Evolutionary conservation across 2,113 vertebrate genomes (phyloP).

Genomic region (Pachypanchax playfairii): DNA sequence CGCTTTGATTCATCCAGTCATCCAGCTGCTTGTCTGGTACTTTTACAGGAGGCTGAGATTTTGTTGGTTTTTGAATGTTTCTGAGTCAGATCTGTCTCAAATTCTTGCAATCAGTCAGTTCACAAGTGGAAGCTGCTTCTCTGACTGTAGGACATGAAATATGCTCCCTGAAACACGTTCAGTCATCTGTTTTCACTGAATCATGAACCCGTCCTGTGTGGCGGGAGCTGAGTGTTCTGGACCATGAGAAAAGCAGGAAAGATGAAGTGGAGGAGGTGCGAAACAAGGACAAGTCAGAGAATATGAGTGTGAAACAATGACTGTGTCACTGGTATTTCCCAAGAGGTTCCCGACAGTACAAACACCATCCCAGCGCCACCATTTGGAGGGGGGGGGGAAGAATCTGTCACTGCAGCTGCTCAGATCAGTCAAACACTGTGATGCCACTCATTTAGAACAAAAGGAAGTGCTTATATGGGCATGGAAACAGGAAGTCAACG

Average conservation of each 20-base stretch:
- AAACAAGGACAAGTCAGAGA: constrained; percentile 26
- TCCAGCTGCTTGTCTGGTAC: constrained; percentile 27
- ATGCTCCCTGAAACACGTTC: constrained; percentile 15
- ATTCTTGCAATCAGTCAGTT: not conserved
- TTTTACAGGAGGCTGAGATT: constrained; percentile 16
- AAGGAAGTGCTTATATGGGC: constrained; percentile 63
- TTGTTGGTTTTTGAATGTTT: not conserved
- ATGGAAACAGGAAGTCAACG: constrained; percentile 26
- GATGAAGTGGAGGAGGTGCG: constrained; percentile 49
- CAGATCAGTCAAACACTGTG: constrained; percentile 18
- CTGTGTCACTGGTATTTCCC: constrained; percentile 26
- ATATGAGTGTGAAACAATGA: constrained; percentile 18
- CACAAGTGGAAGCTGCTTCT: not conserved
- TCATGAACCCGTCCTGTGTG: constrained; percentile 52
- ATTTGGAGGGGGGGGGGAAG: not conserved
- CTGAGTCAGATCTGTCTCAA: constrained; percentile 4
- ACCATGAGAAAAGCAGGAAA: constrained; percentile 37
- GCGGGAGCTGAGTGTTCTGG: constrained; percentile 45
- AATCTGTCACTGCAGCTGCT: constrained; percentile 41
- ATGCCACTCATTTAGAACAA: constrained; percentile 38
- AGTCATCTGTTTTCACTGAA: constrained; percentile 44
- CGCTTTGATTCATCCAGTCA: constrained; percentile 22
- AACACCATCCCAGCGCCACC: constrained; percentile 22
- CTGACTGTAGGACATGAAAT: constrained; percentile 6
- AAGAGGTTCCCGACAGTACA: constrained; percentile 3